Evolutionary conservation across 2,888 invertebrate genomes (phyloP).

Genomic region (Chymomyza procnemis): DNA sequence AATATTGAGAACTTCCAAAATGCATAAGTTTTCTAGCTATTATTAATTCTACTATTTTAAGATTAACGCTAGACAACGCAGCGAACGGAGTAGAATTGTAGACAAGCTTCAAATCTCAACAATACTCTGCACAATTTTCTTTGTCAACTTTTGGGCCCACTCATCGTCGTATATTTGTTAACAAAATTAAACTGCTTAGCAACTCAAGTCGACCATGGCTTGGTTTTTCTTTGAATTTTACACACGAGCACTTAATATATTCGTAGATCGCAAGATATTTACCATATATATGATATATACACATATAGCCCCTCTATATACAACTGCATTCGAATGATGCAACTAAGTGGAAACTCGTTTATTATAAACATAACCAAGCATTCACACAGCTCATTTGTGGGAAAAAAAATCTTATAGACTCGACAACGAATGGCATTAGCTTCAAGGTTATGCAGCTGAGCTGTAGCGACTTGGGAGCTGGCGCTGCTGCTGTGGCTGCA

Average conservation of each 20-base stretch:
- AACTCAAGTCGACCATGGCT: constrained; percentile 33
- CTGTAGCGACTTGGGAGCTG: constrained; percentile 15
- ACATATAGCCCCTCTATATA: neutral
- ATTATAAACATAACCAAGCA: constrained; percentile 21
- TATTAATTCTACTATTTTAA: too few species aligned
- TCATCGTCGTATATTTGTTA: neutral
- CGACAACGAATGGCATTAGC: constrained; percentile 23
- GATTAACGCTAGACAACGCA: too few species aligned
- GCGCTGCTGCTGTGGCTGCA: constrained; percentile 23
- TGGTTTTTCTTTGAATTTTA: constrained; percentile 29
- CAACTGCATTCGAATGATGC: constrained; percentile 34
- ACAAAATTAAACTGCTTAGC: constrained; percentile 19
- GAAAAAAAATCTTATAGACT: constrained; percentile 37
- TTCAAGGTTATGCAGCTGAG: constrained; percentile 41
- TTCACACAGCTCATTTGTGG: constrained; percentile 51
- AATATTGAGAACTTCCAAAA: too few species aligned
- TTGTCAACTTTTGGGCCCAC: neutral
- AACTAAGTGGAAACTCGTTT: constrained; percentile 3
- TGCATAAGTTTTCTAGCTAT: too few species aligned
- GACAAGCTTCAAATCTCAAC: too few species aligned
- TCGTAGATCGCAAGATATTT: neutral
- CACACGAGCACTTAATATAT: constrained; percentile 22
- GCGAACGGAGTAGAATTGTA: too few species aligned
- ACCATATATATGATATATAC: neutral
- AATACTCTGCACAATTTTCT: too few species aligned